Percentiles rank a stretch among this genome's conserved stretches.
Evolutionary conservation across 1,140 invertebrate genomes (phyloP).

Genomic region (Ephestia elutella): DNA sequence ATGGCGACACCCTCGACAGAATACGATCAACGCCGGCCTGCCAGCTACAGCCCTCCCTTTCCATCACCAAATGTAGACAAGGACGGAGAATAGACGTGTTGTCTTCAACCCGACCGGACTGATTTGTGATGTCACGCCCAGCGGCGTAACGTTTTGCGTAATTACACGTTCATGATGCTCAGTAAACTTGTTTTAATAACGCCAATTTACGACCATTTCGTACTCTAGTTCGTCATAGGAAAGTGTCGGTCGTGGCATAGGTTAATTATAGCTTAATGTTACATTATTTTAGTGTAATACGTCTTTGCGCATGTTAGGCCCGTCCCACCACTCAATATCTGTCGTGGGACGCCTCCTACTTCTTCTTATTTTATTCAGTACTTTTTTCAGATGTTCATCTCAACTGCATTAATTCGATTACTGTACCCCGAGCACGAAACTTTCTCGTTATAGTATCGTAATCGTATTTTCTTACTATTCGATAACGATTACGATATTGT

Average conservation of each 20-base stretch:
- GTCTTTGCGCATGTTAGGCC: conserved; percentile 70
- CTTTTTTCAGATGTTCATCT: conserved; percentile 57
- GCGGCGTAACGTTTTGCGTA: conserved; percentile 72
- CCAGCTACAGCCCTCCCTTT: conserved; percentile 40
- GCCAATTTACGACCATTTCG: conserved; percentile 60
- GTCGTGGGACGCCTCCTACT: conserved; percentile 70
- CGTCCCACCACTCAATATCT: conserved; percentile 72
- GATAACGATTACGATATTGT: too few species aligned
- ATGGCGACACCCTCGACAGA: conserved; percentile 73
- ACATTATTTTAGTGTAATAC: conserved; percentile 48
- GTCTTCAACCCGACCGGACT: conserved; percentile 62
- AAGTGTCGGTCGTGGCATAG: conserved; percentile 45
- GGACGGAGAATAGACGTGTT: conserved; percentile 54
- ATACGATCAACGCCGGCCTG: conserved; percentile 63
- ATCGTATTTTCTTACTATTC: too few species aligned
- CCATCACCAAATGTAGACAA: conserved; percentile 27
- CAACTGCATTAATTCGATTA: conserved; percentile 57
- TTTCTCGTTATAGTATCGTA: too few species aligned
- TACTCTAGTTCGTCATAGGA: conserved; percentile 52
- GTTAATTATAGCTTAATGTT: conserved; percentile 47
- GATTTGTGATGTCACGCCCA: conserved; percentile 74
- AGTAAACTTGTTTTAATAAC: conserved; percentile 69
- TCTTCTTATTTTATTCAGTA: conserved; percentile 68
- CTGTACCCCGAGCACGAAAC: too few species aligned
- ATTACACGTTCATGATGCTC: conserved; percentile 54